Evolutionary conservation across 1,140 invertebrate genomes (phyloP).

Genomic region (Grapholita molesta): DNA sequence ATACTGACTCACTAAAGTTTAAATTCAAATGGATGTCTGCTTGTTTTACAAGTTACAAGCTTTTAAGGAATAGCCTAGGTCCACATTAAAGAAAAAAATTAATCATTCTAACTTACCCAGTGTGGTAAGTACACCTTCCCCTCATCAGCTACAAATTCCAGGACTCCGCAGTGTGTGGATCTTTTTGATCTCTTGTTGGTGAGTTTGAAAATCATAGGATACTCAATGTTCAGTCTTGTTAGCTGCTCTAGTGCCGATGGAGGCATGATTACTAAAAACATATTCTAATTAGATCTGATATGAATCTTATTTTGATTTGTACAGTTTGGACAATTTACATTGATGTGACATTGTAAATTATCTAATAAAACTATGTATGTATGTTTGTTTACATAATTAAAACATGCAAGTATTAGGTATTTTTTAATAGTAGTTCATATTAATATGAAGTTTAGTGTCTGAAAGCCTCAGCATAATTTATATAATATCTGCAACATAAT

Average conservation of each 20-base stretch:
- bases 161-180: conserved; percentile 97
- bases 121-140: conserved; percentile 98
- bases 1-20: too few species aligned
- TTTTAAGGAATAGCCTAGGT: not conserved
- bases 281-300: not conserved
- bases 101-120: conserved; percentile 87
- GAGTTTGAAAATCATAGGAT: conserved; percentile 99
- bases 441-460: too few species aligned
- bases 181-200: conserved; percentile 92
- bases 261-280: conserved; percentile 95
- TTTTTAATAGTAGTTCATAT: too few species aligned
- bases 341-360: too few species aligned
- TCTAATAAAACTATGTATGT: too few species aligned
- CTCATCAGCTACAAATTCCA: conserved; percentile 99
- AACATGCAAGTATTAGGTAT: too few species aligned
- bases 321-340: too few species aligned
- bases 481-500: too few species aligned
- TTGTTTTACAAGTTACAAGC: too few species aligned
- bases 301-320: not conserved
- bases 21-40: too few species aligned
- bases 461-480: too few species aligned
- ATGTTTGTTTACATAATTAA: too few species aligned
- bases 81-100: not conserved
- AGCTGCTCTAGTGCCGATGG: conserved; percentile 96
- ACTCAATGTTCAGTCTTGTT: conserved; percentile 97